Conservation (phyloP, 2,113 vertebrate species). For the Rousettus leschenaultii region DNA sequence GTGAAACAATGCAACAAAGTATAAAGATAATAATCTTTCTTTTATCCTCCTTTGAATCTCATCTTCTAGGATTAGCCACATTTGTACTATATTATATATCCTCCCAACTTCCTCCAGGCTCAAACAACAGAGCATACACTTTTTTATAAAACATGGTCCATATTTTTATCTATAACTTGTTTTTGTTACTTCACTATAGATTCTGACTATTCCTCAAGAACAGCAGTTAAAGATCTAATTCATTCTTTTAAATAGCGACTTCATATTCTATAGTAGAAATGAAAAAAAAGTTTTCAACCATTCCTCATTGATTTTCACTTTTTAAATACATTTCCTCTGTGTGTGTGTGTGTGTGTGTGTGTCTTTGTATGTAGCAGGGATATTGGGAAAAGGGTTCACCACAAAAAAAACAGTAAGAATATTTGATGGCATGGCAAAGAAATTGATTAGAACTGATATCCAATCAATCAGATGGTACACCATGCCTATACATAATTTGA, state of each 20-base stretch:
- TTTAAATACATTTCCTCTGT: background rate
- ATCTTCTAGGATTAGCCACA: background rate
- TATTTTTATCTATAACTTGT: background rate
- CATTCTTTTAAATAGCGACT: background rate
- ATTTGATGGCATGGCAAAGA: background rate
- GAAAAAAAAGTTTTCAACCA: background rate
- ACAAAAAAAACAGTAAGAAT: background rate
- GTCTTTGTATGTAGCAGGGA: background rate
- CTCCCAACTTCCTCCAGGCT: background rate
- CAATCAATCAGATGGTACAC: background rate
- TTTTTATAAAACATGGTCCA: background rate
- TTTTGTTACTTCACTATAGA: background rate
- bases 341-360: background rate
- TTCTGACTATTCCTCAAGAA: background rate
- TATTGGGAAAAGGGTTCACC: background rate
- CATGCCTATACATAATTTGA: background rate
- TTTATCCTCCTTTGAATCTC: background rate
- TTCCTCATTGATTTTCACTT: background rate
- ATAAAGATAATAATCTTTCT: background rate
- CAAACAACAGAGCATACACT: background rate
- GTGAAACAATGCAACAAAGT: background rate
- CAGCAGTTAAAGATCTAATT: background rate
- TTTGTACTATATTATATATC: background rate
- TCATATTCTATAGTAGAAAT: background rate
- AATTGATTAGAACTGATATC: background rate